Base-by-base conservation (phyloP, 2,888 invertebrate genomes). In the Pseudococcus viburni region DNA sequence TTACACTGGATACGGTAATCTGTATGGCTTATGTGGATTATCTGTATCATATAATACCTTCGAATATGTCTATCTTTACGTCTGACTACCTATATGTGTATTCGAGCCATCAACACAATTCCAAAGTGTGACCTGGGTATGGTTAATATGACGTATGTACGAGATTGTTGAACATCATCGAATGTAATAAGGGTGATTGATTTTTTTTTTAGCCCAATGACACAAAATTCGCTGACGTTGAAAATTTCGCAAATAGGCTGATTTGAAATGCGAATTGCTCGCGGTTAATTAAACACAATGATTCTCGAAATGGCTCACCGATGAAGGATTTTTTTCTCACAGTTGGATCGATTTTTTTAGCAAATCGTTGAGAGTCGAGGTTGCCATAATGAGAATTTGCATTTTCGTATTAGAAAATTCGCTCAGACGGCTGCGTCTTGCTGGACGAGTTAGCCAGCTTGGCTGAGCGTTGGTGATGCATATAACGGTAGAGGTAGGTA, bases 331-430 rank as follows among this genome's bases (percentile, higher is more conserved):
- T 33, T 73, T 73, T 15, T 17, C 3, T 17, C n/a, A 19, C 59
- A 9, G 68, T 26, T n/a, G 33, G 73, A 33, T 73, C 33, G 15
- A 12, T 33, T 64, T 33, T 73, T 33, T 33, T 17, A 73, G 22
- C 73, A 33, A 42, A 42, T 6, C 9, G 39, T 39, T 6, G 42
- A 42, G 42, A 42, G 42, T 73, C 33, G 73, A 73, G 33, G 73
- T 73, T 33, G 33, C 15, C 4, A 12, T 19, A 26, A 68, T 26
- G 68, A 68, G 42, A 1, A 42, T 73, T 73, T 73, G 73, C 73
- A 73, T 73, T 83, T 42, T 83, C 19, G 17, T 83, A 83, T 83
- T 83, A 83, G 46, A 83, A 83, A 83, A 83, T 83, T 83, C 19
- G 19, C 80, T 3, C 8, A n/a, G 46, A 1, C 22, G 1, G 9